Conservation (phyloP, 2,888 invertebrate species). For the Chrysolina oricalcia region DNA sequence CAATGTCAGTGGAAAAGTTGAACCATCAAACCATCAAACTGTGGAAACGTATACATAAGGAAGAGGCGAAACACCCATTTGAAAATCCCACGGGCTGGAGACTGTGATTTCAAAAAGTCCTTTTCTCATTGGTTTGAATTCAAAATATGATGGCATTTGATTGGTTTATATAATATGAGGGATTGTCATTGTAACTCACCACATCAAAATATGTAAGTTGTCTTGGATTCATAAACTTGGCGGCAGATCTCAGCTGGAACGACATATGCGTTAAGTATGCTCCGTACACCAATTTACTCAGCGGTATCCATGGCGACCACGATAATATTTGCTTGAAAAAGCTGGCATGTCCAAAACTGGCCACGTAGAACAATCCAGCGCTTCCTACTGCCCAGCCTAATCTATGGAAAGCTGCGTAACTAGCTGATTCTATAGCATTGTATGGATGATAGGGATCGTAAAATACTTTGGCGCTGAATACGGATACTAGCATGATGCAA, state of each 20-base stretch:
- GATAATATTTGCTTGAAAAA: conserved; percentile 70
- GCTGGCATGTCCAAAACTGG: conserved; percentile 72
- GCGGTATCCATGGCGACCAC: conserved; percentile 77
- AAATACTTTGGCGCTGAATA: conserved; percentile 73
- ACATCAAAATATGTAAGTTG: conserved; percentile 68
- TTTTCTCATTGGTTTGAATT: too few species aligned
- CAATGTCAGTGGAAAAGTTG: too few species aligned
- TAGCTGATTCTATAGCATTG: conserved; percentile 73
- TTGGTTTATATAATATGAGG: too few species aligned
- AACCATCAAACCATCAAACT: too few species aligned
- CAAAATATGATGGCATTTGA: too few species aligned
- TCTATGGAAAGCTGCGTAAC: conserved; percentile 76
- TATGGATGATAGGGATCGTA: conserved; percentile 73
- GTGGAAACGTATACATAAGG: too few species aligned
- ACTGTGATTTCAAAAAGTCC: too few species aligned
- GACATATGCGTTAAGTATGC: conserved; percentile 74
- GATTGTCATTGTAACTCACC: conserved; percentile 62
- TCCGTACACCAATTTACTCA: conserved; percentile 76
- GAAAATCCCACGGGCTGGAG: too few species aligned
- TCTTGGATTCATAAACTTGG: conserved; percentile 72
- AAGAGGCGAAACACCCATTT: too few species aligned
- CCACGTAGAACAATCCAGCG: conserved; percentile 73
- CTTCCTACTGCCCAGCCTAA: conserved; percentile 75
- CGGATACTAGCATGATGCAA: conserved; percentile 70
- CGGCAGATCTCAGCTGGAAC: conserved; percentile 74